Conservation (phyloP, 1,140 invertebrate species). For the Ostrea edulis region DNA sequence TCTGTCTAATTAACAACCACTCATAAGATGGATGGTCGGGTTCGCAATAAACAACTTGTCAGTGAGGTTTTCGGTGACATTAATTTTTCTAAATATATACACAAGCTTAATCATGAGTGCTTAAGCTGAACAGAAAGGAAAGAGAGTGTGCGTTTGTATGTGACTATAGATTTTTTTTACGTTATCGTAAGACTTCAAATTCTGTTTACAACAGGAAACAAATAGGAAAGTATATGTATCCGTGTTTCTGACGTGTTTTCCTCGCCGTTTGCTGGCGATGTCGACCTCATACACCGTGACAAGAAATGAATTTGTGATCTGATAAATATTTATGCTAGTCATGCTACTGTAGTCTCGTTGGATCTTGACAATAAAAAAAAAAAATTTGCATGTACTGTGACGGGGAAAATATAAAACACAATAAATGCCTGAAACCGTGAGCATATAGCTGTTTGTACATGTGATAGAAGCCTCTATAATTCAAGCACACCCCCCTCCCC, state of each 20-base stretch:
- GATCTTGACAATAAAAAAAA: neutral
- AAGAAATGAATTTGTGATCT: neutral
- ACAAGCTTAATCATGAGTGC: conserved; percentile 28
- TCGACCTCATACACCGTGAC: neutral
- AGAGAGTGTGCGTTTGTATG: neutral
- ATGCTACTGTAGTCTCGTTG: neutral
- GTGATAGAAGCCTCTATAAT: too few species aligned
- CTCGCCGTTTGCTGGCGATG: conserved; percentile 11
- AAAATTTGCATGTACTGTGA: too few species aligned
- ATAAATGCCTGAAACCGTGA: too few species aligned
- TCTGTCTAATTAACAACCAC: neutral
- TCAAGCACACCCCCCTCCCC: too few species aligned
- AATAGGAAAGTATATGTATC: conserved; percentile 16
- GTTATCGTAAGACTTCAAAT: neutral
- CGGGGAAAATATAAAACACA: too few species aligned
- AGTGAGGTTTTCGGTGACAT: conserved; percentile 1
- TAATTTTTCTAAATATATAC: conserved; percentile 26
- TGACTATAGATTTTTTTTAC: neutral
- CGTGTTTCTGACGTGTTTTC: conserved; percentile 4
- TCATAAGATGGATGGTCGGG: conserved; percentile 7
- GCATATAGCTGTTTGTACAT: too few species aligned
- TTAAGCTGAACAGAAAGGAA: neutral
- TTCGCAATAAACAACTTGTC: conserved; percentile 22
- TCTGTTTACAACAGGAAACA: conserved; percentile 30
- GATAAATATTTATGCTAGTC: neutral